Evolutionary conservation across 2,888 invertebrate genomes (phyloP), one percentile per base, ranked within the genome.

Genomic region (Tachina grossa): DNA sequence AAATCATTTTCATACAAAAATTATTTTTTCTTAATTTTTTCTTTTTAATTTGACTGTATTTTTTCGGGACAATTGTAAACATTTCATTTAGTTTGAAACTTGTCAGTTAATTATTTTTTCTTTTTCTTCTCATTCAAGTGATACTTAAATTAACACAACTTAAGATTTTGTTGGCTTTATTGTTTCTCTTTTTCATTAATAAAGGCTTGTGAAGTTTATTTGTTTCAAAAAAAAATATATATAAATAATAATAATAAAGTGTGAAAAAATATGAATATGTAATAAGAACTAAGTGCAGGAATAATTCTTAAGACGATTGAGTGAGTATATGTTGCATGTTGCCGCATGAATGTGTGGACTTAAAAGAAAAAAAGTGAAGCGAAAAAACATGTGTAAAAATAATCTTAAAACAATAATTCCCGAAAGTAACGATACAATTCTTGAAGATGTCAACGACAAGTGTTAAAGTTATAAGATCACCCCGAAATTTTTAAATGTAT

Each of bases 1-100:
- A 89, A 90, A 90, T 90, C 90, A 89, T 87, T 87, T 83, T 78
- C 74, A 83, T 77, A 31, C 63, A 53, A 65, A n/a, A 80, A 82
- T 55, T 76, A 49, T 57, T 63, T n/a, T 11, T n/a, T 49, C 14
- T 53, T 63, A 5, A 16, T 74, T 51, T 57, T 39, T 39, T 22
- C 5, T 45, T 49, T 43, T 49, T 31, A 61, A 14, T 59, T 77
- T 74, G 41, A 53, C 10, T 11, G 43, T n/a, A 11, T 47, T 31
- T 53, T 55, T 75, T 69, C 4, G 9, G 53, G 13, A 31, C 45
- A 51, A 13, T 69, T 75, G 65, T 76, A 74, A 83, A 84, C 63
- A 76, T 76, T 80, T 76, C 51, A 76, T 53, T 43, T 19, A 45
- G 43, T 71, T 75, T 51, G 43, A 77, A 75, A 82, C 55, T 76